Percentiles rank a stretch among this genome's conserved stretches.
These are phyloP conservation scores for Calyptomena viridis DNA, from an alignment of 2,113 vertebrate genomes.

Conservation along the genomic window DNA sequence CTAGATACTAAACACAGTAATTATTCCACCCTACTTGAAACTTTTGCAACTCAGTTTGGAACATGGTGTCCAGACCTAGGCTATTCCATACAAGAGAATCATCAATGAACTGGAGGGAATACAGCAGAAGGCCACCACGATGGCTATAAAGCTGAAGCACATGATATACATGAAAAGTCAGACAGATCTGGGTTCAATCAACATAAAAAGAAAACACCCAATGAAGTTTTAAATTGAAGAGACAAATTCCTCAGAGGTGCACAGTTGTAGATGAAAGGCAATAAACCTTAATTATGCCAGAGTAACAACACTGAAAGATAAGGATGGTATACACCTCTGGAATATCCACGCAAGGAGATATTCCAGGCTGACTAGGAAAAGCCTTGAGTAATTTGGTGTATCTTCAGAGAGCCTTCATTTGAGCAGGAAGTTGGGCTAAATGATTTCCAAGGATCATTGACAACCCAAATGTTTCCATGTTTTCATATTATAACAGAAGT, in stretches of 20 bases:
- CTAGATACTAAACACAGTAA: not conserved
- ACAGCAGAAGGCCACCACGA: not conserved
- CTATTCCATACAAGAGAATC: not conserved
- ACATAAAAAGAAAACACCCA: not conserved
- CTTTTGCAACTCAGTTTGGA: not conserved
- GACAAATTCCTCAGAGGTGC: not conserved
- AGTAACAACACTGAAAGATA: not conserved
- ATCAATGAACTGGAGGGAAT: not conserved
- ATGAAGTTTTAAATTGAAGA: not conserved
- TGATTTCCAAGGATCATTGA: not conserved
- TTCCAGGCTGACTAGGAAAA: not conserved
- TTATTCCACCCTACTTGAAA: not conserved
- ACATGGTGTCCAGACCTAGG: not conserved
- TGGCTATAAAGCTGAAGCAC: not conserved
- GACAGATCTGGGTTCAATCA: not conserved
- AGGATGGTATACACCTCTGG: not conserved
- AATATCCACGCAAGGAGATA: not conserved
- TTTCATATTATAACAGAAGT: not conserved
- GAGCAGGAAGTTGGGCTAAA: not conserved
- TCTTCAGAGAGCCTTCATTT: not conserved
- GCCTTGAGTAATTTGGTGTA: not conserved
- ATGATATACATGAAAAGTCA: not conserved
- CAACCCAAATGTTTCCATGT: not conserved
- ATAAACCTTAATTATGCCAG: not conserved
- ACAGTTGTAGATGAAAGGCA: not conserved